Evolutionary conservation across 2,113 vertebrate genomes (phyloP).

Genomic region (Uropsilus gracilis): DNA sequence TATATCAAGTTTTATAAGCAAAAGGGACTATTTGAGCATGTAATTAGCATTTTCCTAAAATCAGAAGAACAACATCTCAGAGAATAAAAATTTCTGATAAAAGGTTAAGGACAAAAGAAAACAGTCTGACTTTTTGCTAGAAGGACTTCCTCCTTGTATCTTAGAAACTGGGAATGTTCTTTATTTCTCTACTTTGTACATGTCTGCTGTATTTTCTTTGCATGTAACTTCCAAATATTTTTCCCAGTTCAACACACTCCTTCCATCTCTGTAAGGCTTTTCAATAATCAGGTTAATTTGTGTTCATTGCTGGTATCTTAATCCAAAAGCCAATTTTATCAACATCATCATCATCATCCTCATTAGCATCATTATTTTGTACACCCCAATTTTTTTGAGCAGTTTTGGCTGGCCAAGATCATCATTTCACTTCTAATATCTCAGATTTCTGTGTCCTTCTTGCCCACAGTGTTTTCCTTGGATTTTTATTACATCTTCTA

Average conservation of each 20-base stretch:
- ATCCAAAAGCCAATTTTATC: not conserved
- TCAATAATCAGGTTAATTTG: not conserved
- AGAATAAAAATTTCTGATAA: not conserved
- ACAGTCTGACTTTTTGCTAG: not conserved
- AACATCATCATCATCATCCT: too few relatives aligned
- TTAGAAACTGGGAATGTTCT: not conserved
- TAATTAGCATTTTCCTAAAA: not conserved
- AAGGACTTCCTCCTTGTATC: not conserved
- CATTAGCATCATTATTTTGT: not conserved
- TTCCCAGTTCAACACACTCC: not conserved
- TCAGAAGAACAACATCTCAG: not conserved
- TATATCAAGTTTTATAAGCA: conserved; percentile 21
- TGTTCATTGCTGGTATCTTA: not conserved
- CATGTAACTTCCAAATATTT: not conserved
- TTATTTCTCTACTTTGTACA: not conserved
- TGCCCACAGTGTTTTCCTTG: not conserved
- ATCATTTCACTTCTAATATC: not conserved
- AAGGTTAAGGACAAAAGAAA: not conserved
- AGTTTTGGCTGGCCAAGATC: not conserved
- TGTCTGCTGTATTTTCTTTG: not conserved
- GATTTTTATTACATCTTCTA: not conserved
- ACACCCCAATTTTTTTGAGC: not conserved
- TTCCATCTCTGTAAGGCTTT: not conserved
- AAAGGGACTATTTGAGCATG: not conserved
- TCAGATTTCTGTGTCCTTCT: not conserved